These are phyloP conservation scores for Calidris pygmaea DNA, from an alignment of 2,113 vertebrate genomes.

Conservation along the genomic window DNA sequence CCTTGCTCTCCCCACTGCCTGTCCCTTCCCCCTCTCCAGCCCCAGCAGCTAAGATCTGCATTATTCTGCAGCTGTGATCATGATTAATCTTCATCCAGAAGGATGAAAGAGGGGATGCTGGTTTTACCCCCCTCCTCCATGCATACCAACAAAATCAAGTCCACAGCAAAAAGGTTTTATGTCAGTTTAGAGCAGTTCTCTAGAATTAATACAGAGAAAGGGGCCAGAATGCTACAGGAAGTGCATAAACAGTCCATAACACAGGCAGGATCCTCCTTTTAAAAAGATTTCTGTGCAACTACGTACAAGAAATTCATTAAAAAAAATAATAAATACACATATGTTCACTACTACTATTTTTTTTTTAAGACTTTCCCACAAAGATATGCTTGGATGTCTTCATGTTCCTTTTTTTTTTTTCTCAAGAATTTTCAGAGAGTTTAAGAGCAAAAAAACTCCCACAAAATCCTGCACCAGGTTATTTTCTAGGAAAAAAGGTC, in stretches of 20 bases:
- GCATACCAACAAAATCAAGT: neutral
- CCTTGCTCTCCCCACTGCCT: neutral
- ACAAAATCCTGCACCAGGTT: neutral
- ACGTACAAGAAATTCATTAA: neutral
- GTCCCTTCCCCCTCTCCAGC: neutral
- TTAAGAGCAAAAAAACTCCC: neutral
- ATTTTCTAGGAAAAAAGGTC: neutral
- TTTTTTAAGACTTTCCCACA: neutral
- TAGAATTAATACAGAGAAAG: neutral
- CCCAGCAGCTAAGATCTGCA: conserved; percentile 14
- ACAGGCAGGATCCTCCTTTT: neutral
- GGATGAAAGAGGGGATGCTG: conserved; percentile 19
- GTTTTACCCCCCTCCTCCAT: neutral
- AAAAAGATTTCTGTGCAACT: neutral
- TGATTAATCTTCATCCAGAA: conserved; percentile 36
- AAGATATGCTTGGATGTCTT: neutral
- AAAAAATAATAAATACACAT: neutral
- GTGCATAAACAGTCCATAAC: neutral
- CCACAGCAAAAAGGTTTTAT: neutral
- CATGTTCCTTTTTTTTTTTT: neutral
- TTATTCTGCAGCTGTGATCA: conserved; percentile 45
- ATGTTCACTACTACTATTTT: neutral
- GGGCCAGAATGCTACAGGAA: neutral
- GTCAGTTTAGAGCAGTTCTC: neutral
- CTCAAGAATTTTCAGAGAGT: neutral